phyloP scores from a whole-genome alignment of 2,113 vertebrate genomes.

The Chroicocephalus ridibundus region DNA sequence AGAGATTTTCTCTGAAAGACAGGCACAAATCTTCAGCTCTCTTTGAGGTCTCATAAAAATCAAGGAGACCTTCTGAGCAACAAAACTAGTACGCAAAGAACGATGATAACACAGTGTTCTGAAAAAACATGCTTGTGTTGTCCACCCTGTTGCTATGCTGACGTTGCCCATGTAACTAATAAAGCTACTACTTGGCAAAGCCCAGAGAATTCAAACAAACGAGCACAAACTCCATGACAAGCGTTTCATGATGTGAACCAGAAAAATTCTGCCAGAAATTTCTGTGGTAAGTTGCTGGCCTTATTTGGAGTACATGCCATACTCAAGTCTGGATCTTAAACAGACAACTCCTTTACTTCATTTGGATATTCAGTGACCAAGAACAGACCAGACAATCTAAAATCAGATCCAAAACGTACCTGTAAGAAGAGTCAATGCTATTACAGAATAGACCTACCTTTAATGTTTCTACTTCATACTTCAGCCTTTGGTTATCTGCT shows the following conservation, averaged over 20 bases:
- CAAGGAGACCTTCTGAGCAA: neutral
- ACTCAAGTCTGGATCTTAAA: neutral
- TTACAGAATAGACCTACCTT: constrained; percentile 78
- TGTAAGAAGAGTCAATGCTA: neutral
- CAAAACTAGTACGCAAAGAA: neutral
- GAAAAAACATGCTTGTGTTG: neutral
- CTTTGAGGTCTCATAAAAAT: neutral
- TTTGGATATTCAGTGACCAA: neutral
- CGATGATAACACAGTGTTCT: neutral
- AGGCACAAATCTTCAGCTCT: neutral
- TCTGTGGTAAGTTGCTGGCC: neutral
- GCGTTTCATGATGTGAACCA: neutral
- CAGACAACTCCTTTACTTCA: neutral
- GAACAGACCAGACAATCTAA: neutral
- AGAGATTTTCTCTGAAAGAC: neutral
- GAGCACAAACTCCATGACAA: neutral
- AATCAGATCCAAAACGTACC: neutral
- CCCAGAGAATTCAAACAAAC: neutral
- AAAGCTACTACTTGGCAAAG: neutral
- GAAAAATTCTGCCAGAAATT: neutral
- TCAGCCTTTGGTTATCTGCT: constrained; percentile 93
- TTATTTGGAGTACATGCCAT: neutral
- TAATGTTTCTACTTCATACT: constrained; percentile 87
- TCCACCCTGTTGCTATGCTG: neutral
- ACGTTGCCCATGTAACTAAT: neutral